Evolutionary conservation across 2,888 invertebrate genomes (phyloP), one percentile per base, ranked within the genome.

Genomic region (Lobophora halterata): DNA sequence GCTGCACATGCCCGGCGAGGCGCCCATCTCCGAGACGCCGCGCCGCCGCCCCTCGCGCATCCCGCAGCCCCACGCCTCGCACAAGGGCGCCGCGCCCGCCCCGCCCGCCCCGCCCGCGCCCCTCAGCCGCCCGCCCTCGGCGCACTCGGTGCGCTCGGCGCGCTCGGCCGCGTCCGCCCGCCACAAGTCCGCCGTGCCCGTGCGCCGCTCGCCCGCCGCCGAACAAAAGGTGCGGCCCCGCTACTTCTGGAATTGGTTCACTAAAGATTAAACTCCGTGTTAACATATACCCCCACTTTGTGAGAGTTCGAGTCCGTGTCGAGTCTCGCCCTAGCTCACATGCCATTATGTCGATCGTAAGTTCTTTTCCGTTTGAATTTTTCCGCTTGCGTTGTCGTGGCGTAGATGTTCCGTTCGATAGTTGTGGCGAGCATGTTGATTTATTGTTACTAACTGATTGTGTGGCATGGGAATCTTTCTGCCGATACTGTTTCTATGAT

Each of bases 141-240:
- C 58, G 37, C 72, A 52, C 55, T 64, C 65, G 44, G 59, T 68
- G 23, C 61, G 55, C 40, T 61, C 65, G 26, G 52, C 39, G 24
- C 59, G 51, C 73, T 54, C 72, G 68, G 65, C 60, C 55, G 69
- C 80, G 71, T 54, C 46, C 38, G 47, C 38, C 28, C 54, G 53
- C 46, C 46, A 55, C 88, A 71, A 68, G 75, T 64, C 88, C 37
- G 69, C 71, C 55, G 83, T 62, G 74, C 88, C 71, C 29, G 64
- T 65, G 52, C 61, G 65, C 51, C 76, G 70, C 72, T 65, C 72
- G 79, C 62, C 86, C 53, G 48, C 61, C 50, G 37, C 50, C 72
- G 90, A 90, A 71, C 65, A 73, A 71, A 93, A 93, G 93, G 93
- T 93, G 91, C 93, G 93, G 78, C 70, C 80, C 64, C 89, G 90